Conservation (phyloP, 2,888 invertebrate genomes). For the Xanthorhoe spadicearia region DNA sequence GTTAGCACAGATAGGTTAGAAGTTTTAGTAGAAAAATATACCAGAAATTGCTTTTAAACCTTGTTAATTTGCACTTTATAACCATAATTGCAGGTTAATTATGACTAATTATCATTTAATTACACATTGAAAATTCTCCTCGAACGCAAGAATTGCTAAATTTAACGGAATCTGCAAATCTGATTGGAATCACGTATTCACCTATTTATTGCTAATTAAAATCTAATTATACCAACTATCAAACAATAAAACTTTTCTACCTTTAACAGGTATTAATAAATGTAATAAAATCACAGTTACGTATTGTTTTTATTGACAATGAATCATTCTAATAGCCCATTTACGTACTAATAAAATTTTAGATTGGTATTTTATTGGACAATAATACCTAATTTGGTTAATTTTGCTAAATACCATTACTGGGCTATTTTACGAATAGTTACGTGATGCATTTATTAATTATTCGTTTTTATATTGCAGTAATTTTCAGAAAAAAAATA, state of each 20-base stretch:
- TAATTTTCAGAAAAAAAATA: background rate
- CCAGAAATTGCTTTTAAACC: background rate
- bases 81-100: slow-evolving; percentile 4
- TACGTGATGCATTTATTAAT: background rate
- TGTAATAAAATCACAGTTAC: slow-evolving; percentile 58
- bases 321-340: slow-evolving; percentile 51
- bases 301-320: slow-evolving; percentile 59
- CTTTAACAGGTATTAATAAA: slow-evolving; percentile 51
- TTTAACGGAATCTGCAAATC: slow-evolving; percentile 36
- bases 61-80: slow-evolving; percentile 1
- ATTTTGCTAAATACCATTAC: slow-evolving; percentile 37
- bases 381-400: slow-evolving; percentile 40
- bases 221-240: slow-evolving; percentile 33
- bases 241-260: slow-evolving; percentile 56
- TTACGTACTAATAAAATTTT: slow-evolving; percentile 44
- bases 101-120: background rate
- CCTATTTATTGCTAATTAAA: slow-evolving; percentile 49
- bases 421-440: slow-evolving; percentile 32
- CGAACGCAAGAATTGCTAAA: slow-evolving; percentile 8
- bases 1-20: background rate
- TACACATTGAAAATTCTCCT: background rate
- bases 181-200: slow-evolving; percentile 49
- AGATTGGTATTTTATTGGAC: slow-evolving; percentile 42
- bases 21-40: background rate
- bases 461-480: background rate